Percentiles rank a stretch among this genome's conserved stretches.
Conservation (phyloP, 2,113 vertebrate species). For the Cavia porcellus region DNA sequence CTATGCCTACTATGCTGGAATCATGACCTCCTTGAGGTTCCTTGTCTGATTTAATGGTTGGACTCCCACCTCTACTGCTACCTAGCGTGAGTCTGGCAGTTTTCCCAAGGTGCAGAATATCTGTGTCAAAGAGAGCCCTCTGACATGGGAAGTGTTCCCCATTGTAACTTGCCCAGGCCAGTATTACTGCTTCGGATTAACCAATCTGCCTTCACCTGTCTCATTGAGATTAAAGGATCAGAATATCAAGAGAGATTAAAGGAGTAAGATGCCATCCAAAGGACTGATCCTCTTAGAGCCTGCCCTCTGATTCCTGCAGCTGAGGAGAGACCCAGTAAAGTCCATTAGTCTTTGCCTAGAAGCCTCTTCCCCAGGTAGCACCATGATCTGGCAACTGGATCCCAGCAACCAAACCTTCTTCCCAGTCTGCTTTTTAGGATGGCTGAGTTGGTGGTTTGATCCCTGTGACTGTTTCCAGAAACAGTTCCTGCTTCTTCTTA, state of each 20-base stretch:
- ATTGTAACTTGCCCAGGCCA: constrained; percentile 59
- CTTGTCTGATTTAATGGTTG: constrained; percentile 12
- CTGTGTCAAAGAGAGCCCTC: neutral
- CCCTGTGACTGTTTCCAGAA: constrained; percentile 53
- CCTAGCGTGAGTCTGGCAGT: neutral
- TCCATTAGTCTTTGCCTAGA: constrained; percentile 70
- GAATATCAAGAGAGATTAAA: constrained; percentile 89
- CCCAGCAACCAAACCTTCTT: constrained; percentile 38
- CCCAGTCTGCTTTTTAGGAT: constrained; percentile 34
- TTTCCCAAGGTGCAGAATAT: neutral
- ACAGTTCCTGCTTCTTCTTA: neutral
- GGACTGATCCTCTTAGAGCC: constrained; percentile 88
- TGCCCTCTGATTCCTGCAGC: constrained; percentile 79
- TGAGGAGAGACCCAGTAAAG: constrained; percentile 78
- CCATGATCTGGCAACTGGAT: accelerated
- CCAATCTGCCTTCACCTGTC: constrained; percentile 80
- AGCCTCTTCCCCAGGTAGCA: neutral
- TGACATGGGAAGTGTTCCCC: constrained; percentile 13
- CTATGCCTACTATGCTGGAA: neutral
- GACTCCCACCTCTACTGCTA: neutral
- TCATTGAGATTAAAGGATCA: constrained; percentile 89
- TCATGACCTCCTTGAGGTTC: neutral
- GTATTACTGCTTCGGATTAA: constrained; percentile 74
- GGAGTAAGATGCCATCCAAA: constrained; percentile 84
- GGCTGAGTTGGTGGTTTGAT: constrained; percentile 67